Conservation (phyloP, 2,888 invertebrate species). For the Ornithoptera alexandrae region DNA sequence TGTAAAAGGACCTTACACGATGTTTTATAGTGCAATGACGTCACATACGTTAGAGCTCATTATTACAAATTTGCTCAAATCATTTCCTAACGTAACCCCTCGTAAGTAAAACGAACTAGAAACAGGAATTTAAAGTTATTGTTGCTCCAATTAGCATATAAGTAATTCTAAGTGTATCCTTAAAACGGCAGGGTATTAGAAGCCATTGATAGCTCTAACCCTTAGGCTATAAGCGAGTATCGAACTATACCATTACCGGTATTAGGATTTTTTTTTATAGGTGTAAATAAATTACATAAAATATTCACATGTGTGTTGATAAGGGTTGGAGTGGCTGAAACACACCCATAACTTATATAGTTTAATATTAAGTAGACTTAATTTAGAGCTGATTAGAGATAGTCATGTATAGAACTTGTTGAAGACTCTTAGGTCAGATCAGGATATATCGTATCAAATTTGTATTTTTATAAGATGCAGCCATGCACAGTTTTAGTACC, state of each 20-base stretch:
- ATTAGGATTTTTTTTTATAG: neutral
- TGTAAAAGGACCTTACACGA: conserved; percentile 11
- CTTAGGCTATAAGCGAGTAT: neutral
- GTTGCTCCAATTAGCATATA: conserved; percentile 7
- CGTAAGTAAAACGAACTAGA: neutral
- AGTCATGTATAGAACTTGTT: too few species aligned
- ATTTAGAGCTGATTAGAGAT: too few species aligned
- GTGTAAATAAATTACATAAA: too few species aligned
- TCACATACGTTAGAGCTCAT: conserved; percentile 6
- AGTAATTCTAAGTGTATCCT: neutral
- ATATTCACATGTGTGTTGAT: too few species aligned
- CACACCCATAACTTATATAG: too few species aligned
- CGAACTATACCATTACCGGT: neutral
- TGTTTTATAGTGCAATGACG: conserved; percentile 9
- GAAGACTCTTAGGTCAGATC: too few species aligned
- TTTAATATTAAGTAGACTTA: too few species aligned
- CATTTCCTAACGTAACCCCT: neutral
- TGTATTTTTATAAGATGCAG: too few species aligned
- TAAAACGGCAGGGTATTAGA: neutral
- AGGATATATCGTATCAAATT: too few species aligned
- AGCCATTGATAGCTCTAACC: conserved; percentile 2
- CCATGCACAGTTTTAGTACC: too few species aligned
- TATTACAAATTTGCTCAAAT: neutral
- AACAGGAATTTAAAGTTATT: neutral
- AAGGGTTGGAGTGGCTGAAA: too few species aligned